Evolutionary conservation across 2,888 invertebrate genomes (phyloP).

Genomic region (Drosophila acutilabella): DNA sequence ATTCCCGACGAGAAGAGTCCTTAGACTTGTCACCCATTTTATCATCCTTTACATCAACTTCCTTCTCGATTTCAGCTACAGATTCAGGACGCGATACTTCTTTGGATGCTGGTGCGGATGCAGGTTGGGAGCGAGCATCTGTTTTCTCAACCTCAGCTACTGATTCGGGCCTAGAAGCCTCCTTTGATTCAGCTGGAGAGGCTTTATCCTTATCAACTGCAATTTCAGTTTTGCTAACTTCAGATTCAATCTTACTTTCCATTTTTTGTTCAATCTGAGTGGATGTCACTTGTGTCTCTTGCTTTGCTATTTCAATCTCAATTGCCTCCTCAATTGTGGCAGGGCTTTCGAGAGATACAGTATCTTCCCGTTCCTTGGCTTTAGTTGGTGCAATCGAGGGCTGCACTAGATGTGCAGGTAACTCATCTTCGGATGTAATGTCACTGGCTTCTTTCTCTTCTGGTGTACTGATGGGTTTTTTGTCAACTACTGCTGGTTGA

Average conservation of each 20-base stretch:
- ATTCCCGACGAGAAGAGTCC: conserved; percentile 31
- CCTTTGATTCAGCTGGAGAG: conserved; percentile 29
- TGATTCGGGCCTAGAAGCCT: conserved; percentile 74
- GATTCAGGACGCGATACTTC: conserved; percentile 49
- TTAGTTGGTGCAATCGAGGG: conserved; percentile 54
- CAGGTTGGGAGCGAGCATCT: conserved; percentile 24
- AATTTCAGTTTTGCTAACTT: conserved; percentile 18
- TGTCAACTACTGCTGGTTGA: conserved; percentile 32
- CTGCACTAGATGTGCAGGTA: conserved; percentile 73
- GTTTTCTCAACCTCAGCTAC: conserved; percentile 34
- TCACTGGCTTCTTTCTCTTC: conserved; percentile 82
- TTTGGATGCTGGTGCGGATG: conserved; percentile 29
- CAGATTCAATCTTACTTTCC: not conserved
- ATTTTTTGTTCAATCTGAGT: conserved; percentile 21
- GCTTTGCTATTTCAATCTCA: conserved; percentile 77
- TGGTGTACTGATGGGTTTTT: conserved; percentile 72
- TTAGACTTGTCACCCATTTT: conserved; percentile 34
- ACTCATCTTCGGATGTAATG: conserved; percentile 85
- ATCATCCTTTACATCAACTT: conserved; percentile 14
- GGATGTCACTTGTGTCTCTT: conserved; percentile 48
- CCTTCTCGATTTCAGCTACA: conserved; percentile 27
- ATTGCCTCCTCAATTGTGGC: conserved; percentile 84
- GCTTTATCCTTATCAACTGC: conserved; percentile 20
- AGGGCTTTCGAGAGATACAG: conserved; percentile 82
- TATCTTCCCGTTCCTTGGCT: conserved; percentile 79